phyloP scores from a whole-genome alignment of 2,888 invertebrate genomes.

The Stomorhina lunata region DNA sequence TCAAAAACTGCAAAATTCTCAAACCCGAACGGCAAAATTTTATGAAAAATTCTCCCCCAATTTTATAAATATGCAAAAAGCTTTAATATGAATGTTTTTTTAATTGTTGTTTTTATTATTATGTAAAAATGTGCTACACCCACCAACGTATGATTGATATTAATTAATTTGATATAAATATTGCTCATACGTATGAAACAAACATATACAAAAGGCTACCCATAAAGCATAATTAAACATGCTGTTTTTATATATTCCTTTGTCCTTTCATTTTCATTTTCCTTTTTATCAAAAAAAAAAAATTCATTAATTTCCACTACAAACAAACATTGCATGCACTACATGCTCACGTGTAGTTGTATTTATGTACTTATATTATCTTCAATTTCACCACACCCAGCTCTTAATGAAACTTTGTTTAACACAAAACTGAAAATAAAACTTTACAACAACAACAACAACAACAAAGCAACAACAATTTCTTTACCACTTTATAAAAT shows the following conservation, averaged over 20 bases:
- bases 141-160: slow-evolving; percentile 17
- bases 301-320: slow-evolving; percentile 32
- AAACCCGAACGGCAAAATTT: too few relatives aligned
- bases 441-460: neutral
- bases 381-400: slow-evolving; percentile 39
- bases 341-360: neutral
- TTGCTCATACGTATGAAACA: neutral
- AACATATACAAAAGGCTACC: neutral
- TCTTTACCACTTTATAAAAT: slow-evolving; percentile 45
- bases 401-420: neutral
- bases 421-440: neutral
- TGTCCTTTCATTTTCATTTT: neutral
- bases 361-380: slow-evolving; percentile 30
- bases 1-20: too few relatives aligned
- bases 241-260: neutral
- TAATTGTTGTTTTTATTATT: too few relatives aligned
- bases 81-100: too few relatives aligned
- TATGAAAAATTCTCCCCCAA: too few relatives aligned
- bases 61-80: too few relatives aligned
- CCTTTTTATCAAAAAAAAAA: neutral
- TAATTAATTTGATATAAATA: slow-evolving; percentile 25
- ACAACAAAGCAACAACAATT: slow-evolving; percentile 6
- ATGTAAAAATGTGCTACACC: neutral
- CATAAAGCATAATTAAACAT: slow-evolving; percentile 7
- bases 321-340: neutral